Evolutionary conservation across 2,888 invertebrate genomes (phyloP).

Genomic region (Zelleria hepariella): DNA sequence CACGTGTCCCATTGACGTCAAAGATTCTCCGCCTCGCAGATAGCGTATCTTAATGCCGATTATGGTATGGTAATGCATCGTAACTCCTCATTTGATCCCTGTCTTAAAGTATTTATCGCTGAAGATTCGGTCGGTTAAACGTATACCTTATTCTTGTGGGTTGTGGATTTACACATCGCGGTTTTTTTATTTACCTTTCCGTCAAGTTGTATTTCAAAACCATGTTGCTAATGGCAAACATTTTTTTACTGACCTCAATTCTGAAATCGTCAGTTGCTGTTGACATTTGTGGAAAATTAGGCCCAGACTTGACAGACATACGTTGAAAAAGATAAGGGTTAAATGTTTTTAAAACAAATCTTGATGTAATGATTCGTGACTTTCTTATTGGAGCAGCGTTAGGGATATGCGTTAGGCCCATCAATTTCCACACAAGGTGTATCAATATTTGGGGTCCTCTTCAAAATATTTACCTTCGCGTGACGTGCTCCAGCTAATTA

Average conservation of each 20-base stretch:
- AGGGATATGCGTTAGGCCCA: conserved; percentile 10
- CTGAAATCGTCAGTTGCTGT: too few species aligned
- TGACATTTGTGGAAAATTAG: too few species aligned
- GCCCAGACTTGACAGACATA: too few species aligned
- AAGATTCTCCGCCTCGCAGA: conserved; percentile 22
- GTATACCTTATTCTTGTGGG: too few species aligned
- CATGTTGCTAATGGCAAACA: too few species aligned
- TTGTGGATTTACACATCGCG: too few species aligned
- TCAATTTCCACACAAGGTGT: conserved; percentile 10
- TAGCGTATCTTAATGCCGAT: conserved; percentile 31
- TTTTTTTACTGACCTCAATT: too few species aligned
- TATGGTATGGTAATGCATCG: not conserved
- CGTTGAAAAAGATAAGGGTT: too few species aligned
- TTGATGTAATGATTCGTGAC: conserved; percentile 8
- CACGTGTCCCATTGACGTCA: conserved; percentile 49
- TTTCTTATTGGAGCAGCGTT: not conserved
- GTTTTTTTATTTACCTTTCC: too few species aligned
- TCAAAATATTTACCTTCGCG: conserved; percentile 25
- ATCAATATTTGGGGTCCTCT: conserved; percentile 25
- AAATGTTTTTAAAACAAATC: not conserved
- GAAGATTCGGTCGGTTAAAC: too few species aligned
- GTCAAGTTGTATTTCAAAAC: too few species aligned
- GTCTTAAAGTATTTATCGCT: not conserved
- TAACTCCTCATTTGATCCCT: not conserved
- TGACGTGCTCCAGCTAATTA: conserved; percentile 24